Percentiles rank a stretch among this genome's conserved stretches.
These are phyloP conservation scores for Incurvaria masculella DNA, from an alignment of 2,888 invertebrate species.

Conservation along the genomic window DNA sequence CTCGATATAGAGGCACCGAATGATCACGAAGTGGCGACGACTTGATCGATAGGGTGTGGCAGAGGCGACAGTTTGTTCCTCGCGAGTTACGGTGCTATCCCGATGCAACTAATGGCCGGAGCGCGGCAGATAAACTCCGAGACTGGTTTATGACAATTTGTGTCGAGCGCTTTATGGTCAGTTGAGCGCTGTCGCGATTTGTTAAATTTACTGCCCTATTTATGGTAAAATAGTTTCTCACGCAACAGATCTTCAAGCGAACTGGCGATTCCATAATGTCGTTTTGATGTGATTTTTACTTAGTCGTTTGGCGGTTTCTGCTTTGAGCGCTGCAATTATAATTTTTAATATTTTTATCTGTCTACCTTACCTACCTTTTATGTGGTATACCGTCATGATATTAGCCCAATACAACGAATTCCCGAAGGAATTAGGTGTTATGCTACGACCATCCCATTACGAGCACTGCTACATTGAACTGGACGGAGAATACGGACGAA, in stretches of 20 bases:
- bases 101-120: background rate
- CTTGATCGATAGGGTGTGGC: background rate
- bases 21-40: background rate
- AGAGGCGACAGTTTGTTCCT: background rate
- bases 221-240: background rate
- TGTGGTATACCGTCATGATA: no score
- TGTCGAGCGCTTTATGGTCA: background rate
- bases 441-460: no score
- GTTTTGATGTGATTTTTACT: background rate
- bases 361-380: no score
- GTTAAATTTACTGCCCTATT: background rate
- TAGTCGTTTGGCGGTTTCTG: no score
- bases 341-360: no score
- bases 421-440: no score
- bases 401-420: no score
- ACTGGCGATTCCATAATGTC: background rate
- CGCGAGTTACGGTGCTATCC: background rate
- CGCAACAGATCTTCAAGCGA: no score
- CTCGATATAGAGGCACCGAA: background rate
- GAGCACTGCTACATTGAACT: no score
- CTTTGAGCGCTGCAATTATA: no score
- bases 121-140: background rate
- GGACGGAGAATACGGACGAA: no score
- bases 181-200: background rate
- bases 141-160: background rate